A percentile compares a stretch with the other conserved stretches of the same genome.
These are phyloP conservation scores for Diploptera punctata DNA, from an alignment of 2,888 invertebrate species.

Conservation along the genomic window DNA sequence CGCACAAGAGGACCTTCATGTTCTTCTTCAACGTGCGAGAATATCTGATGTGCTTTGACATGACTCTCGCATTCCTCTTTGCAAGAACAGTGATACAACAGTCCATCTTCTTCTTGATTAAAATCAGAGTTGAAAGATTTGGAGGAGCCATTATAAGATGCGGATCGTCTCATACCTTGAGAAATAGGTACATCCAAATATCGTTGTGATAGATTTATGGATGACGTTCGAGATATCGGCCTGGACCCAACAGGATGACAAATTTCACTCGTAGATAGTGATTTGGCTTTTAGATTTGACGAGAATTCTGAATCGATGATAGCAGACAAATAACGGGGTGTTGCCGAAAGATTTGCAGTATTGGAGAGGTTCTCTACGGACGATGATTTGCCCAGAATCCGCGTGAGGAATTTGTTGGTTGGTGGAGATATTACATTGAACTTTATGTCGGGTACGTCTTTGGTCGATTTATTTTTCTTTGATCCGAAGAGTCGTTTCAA, in stretches of 20 bases:
- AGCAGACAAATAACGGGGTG: background rate
- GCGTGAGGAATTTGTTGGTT: conserved; percentile 59
- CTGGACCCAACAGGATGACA: conserved; percentile 23
- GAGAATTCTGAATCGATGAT: conserved; percentile 43
- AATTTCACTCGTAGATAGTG: conserved; percentile 54
- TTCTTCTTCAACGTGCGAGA: conserved; percentile 51
- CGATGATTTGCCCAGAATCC: conserved; percentile 57
- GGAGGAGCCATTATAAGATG: conserved; percentile 52
- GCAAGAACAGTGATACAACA: conserved; percentile 51
- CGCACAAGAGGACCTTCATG: conserved; percentile 53
- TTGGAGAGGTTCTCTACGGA: conserved; percentile 58
- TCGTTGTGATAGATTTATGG: conserved; percentile 22
- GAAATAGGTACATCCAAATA: conserved; percentile 11
- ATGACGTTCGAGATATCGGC: conserved; percentile 16
- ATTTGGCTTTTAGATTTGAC: conserved; percentile 53
- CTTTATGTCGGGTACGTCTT: conserved; percentile 52
- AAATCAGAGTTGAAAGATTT: conserved; percentile 47
- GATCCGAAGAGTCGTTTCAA: conserved; percentile 58
- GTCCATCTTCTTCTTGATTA: conserved; percentile 37
- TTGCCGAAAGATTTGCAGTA: conserved; percentile 7
- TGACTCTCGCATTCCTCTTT: conserved; percentile 46
- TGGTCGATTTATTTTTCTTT: background rate
- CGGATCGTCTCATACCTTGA: conserved; percentile 44
- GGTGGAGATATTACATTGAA: conserved; percentile 51
- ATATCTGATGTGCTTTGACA: conserved; percentile 47